A percentile compares a stretch with the other conserved stretches of the same genome.
Evolutionary conservation across 1,140 invertebrate genomes (phyloP).

Genomic region (Parasteatoda tepidariorum): DNA sequence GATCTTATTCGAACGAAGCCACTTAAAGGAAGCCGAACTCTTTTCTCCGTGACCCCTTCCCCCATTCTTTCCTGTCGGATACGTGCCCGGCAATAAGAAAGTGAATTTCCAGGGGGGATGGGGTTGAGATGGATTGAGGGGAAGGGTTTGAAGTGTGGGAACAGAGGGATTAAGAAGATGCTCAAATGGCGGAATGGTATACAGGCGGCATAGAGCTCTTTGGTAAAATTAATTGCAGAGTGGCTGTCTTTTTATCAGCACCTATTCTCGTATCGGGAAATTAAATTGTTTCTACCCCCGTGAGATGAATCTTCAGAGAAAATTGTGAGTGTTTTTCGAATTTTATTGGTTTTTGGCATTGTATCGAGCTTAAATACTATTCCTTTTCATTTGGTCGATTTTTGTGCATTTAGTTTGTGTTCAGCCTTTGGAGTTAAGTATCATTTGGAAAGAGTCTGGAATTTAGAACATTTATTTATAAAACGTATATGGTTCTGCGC

Average conservation of each 20-base stretch:
- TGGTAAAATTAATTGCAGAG: not conserved
- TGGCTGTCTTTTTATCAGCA: not conserved
- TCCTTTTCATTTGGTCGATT: too few species aligned
- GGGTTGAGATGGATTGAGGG: not conserved
- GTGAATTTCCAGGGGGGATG: not conserved
- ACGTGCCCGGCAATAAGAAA: conserved; percentile 40
- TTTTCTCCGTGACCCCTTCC: not conserved
- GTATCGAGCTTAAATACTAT: too few species aligned
- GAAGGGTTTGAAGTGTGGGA: not conserved
- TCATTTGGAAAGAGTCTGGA: too few species aligned
- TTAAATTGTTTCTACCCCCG: not conserved
- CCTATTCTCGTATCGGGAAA: not conserved
- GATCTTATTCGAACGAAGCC: conserved; percentile 53
- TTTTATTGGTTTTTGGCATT: too few species aligned
- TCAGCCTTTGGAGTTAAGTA: too few species aligned
- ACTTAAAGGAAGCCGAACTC: conserved; percentile 35
- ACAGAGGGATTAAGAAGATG: not conserved
- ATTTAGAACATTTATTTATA: too few species aligned
- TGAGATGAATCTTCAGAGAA: too few species aligned
- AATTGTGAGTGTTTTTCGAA: too few species aligned
- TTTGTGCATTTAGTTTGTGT: too few species aligned
- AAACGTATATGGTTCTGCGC: too few species aligned
- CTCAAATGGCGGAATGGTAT: not conserved
- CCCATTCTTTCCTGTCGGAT: not conserved
- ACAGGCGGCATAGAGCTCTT: not conserved